Evolutionary conservation across 2,113 vertebrate species (phyloP), one percentile per base, ranked within the genome.

Genomic region (Dicrurus megarhynchus): DNA sequence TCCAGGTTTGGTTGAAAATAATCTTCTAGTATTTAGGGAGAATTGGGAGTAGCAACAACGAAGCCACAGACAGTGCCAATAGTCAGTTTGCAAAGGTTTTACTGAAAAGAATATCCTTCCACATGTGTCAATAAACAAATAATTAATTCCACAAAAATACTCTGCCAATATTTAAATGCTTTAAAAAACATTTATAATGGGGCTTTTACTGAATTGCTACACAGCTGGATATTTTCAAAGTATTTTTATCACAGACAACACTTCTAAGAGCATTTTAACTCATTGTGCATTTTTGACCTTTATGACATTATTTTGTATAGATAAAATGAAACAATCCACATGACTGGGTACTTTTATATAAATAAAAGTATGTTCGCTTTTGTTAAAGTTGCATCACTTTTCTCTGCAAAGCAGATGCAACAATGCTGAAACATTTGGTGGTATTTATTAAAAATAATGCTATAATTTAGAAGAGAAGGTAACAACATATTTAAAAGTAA

Each of bases 281-380:
- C 81, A 94, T 41, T 93, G 69, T 87, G 75, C 80, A 91, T 95
- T 97, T 97, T 97, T 88, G 97, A 68, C 13, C 67, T 95, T 97
- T 89, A 85, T 91, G 89, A 92, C 71, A 95, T 85, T 92, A 88
- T 69, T 95, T 94, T 95, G 85, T 81, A 93, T 41, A 95, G 92
- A 92, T 88, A 93, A 96, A 96, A 95, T 92, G 65, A 80, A 98
- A 96, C 74, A 75, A 97, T 90, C 93, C 94, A 61, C 68, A 79
- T 84, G 49, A 73, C 44, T 63, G 90, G 49, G 77, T 80, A 96
- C 50, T 91, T 87, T 91, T 87, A 96, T 81, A 78, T 53, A 90
- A 95, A 69, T 11, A 26, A 50, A 90, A 94, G 50, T 69, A 87
- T 70, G 41, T 93, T 93, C 44, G 74, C 57, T 97, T 97, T 88